Conservation (phyloP, 2,113 vertebrate genomes). For the Anoplopoma fimbria region DNA sequence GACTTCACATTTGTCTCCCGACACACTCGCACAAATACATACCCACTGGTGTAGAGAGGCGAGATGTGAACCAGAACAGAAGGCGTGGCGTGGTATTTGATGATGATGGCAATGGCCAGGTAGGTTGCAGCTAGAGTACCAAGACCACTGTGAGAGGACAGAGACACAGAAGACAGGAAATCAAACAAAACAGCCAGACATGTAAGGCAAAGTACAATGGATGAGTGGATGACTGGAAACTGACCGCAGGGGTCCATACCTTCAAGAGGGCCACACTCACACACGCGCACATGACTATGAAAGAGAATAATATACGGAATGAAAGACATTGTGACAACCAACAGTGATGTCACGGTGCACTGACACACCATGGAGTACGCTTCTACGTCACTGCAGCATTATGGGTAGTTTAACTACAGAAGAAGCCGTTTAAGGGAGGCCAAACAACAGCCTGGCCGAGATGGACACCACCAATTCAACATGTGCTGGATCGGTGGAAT, state of each 20-base stretch:
- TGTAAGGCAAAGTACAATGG: background rate
- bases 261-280: background rate
- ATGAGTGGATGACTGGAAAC: background rate
- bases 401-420: background rate
- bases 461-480: too few species aligned
- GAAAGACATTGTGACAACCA: background rate
- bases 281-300: too few species aligned
- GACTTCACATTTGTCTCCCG: background rate
- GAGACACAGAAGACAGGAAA: slow-evolving; percentile 26
- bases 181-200: background rate
- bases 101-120: slow-evolving; percentile 85
- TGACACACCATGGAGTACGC: background rate
- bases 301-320: background rate
- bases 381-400: background rate
- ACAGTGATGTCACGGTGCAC: background rate
- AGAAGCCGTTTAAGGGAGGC: background rate
- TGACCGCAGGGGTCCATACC: background rate
- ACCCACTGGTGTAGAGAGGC: slow-evolving; percentile 79
- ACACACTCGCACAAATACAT: slow-evolving; percentile 15
- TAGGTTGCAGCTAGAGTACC: slow-evolving; percentile 90
- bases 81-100: slow-evolving; percentile 85
- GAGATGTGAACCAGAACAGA: slow-evolving; percentile 52
- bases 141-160: slow-evolving; percentile 81
- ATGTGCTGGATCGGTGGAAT: too few species aligned
- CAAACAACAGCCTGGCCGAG: too few species aligned